A percentile compares a stretch with the other conserved stretches of the same genome.
phyloP scores from a whole-genome alignment of 2,888 invertebrate species.

The Clepsis dumicolana region DNA sequence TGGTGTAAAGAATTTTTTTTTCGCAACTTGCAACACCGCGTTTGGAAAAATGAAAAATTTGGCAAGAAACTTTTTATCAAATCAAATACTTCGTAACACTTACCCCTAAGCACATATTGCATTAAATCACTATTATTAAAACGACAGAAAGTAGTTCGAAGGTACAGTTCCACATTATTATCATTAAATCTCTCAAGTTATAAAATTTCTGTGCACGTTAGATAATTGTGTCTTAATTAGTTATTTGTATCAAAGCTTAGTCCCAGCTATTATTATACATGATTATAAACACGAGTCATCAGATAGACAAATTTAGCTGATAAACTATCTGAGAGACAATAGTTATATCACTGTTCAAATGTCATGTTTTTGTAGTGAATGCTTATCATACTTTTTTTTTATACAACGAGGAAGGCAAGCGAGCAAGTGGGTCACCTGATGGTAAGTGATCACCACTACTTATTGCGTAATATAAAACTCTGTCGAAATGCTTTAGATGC shows the following conservation, averaged over 20 bases:
- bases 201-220: not conserved
- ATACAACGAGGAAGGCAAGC: too few relatives aligned
- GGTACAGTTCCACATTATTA: not conserved
- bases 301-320: not conserved
- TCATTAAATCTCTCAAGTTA: not conserved
- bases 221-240: not conserved
- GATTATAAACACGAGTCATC: not conserved
- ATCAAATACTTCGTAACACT: not conserved
- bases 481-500: not conserved
- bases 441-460: too few relatives aligned
- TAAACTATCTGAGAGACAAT: not conserved
- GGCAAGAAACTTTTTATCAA: constrained; percentile 9
- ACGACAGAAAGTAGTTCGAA: not conserved
- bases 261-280: not conserved
- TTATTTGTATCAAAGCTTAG: constrained; percentile 1
- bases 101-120: not conserved
- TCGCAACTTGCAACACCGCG: not conserved
- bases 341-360: constrained; percentile 4
- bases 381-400: too few relatives aligned
- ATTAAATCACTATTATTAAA: not conserved
- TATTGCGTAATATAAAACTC: not conserved
- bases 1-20: too few relatives aligned
- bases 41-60: too few relatives aligned
- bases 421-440: too few relatives aligned
- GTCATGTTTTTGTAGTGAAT: not conserved